A percentile compares a stretch with the other conserved stretches of the same genome.
These are phyloP conservation scores for Labeo catla DNA, from an alignment of 2,113 vertebrate species.

Conservation along the genomic window DNA sequence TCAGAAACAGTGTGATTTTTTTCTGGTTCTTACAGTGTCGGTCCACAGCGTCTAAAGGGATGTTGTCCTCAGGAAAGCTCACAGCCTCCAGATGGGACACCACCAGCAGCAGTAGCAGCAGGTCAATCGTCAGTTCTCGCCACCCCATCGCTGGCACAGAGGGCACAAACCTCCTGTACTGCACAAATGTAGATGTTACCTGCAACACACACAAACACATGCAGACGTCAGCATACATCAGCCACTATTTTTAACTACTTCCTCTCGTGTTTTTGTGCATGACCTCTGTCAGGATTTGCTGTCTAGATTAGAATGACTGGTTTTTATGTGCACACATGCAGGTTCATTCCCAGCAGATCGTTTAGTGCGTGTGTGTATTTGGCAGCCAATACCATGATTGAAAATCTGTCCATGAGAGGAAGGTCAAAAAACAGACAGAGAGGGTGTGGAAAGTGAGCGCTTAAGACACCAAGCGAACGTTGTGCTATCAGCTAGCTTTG, in stretches of 20 bases:
- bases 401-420: constrained; percentile 40
- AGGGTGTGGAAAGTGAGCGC: neutral
- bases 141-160: constrained; percentile 85
- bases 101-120: constrained; percentile 80
- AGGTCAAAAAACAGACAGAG: constrained; percentile 44
- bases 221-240: constrained; percentile 49
- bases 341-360: neutral
- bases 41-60: constrained; percentile 87
- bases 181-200: constrained; percentile 78
- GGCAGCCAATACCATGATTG: constrained; percentile 42
- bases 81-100: constrained; percentile 77
- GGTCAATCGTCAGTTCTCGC: constrained; percentile 73
- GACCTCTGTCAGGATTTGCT: constrained; percentile 25
- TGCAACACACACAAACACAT: constrained; percentile 68
- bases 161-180: constrained; percentile 69
- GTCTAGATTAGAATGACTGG: neutral
- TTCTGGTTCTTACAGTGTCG: constrained; percentile 87
- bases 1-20: neutral
- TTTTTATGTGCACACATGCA: neutral
- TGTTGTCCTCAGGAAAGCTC: constrained; percentile 93
- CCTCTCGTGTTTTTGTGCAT: constrained; percentile 17
- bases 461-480: neutral
- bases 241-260: neutral
- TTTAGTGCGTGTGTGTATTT: constrained; percentile 14
- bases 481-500: neutral